Conservation (phyloP, 2,113 vertebrate genomes). For the Etheostoma cragini region DNA sequence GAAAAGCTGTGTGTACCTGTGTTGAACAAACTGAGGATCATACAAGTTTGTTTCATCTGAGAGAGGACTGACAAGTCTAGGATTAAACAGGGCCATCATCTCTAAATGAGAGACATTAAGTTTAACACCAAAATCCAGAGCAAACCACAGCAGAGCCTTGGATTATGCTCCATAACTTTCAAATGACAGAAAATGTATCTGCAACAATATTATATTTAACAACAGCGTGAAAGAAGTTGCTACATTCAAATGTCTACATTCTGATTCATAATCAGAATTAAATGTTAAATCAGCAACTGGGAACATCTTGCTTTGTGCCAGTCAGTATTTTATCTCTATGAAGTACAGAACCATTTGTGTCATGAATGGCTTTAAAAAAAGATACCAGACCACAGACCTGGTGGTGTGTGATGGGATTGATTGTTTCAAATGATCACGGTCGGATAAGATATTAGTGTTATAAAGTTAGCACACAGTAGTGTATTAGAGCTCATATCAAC, state of each 20-base stretch:
- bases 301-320: slow-evolving; percentile 7
- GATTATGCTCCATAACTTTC: background rate
- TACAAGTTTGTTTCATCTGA: slow-evolving; percentile 40
- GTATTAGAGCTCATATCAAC: slow-evolving; percentile 24
- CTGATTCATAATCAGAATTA: background rate
- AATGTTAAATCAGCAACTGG: background rate
- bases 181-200: background rate
- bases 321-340: background rate
- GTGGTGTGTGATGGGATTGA: background rate
- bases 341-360: slow-evolving; percentile 8
- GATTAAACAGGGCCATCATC: slow-evolving; percentile 76
- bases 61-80: slow-evolving; percentile 54
- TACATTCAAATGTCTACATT: no score
- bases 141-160: background rate
- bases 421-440: slow-evolving; percentile 20
- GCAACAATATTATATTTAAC: background rate
- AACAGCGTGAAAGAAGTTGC: no score
- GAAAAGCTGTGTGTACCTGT: slow-evolving; percentile 58
- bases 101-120: slow-evolving; percentile 61
- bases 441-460: slow-evolving; percentile 18
- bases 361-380: background rate
- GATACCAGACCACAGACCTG: slow-evolving; percentile 6
- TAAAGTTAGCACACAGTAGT: slow-evolving; percentile 56
- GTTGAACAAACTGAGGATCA: slow-evolving; percentile 18
- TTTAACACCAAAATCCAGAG: background rate